Evolutionary conservation across 2,797 vertebrate genomes (phyloP), one percentile per base, ranked within the genome.

Genomic region (Melanogrammus aeglefinus): DNA sequence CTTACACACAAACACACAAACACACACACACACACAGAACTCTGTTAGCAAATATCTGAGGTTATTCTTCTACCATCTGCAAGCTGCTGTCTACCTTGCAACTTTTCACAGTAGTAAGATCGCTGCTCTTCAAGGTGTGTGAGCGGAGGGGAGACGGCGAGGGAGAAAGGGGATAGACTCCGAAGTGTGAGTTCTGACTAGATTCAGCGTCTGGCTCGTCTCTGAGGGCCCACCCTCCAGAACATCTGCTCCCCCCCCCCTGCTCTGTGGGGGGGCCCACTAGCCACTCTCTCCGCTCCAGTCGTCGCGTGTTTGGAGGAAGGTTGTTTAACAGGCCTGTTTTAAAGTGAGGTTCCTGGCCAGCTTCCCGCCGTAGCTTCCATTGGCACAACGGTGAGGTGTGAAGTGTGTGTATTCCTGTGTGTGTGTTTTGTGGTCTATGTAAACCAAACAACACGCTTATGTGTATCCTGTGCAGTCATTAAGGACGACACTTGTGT

Each of bases 41-140:
- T n/a, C 79, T 13, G 82, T 73, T 39, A 66, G 77, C 72, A 78
- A 81, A 85, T 83, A 81, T 38, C 79, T 74, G 83, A 83, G 5
- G 8, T 75, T 35, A 80, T 80, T 73, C 74, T 79, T 81, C 70
- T 63, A 33, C 73, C 75, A 76, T 78, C 75, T 63, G 35, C 82
- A 69, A 69, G 63, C 57, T 71, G 29, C 47, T 31, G 72, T 76
- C 79, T 78, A 63, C 76, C 47, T 27, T n/a, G 27, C n/a, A 69
- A 27, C 63, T 69, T 69, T 13, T 10, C 24, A 63, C n/a, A 69
- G 4, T 27, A 69, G 63, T 27, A 27, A 69, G 63, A 24, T 21
- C 9, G 24, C n/a, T 78, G 76, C 73, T 51, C 80, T 72, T n/a
- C 21, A 10, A 74, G 8, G 72, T 73, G 80, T 87, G 83, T 69